phyloP scores from a whole-genome alignment of 92 coral and sea anemone genomes.

The Parazoanthus darwini region DNA sequence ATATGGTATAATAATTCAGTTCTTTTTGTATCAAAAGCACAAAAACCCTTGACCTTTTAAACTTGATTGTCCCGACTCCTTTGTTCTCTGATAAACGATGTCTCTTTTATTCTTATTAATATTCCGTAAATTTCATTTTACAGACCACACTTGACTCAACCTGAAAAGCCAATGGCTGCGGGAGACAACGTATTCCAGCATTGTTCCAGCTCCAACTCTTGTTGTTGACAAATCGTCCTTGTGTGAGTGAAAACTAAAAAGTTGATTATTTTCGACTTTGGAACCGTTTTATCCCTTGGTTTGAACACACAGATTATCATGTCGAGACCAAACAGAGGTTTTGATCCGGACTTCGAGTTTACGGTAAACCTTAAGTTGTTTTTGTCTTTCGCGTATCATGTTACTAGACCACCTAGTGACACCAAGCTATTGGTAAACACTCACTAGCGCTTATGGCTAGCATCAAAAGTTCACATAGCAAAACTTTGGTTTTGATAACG shows the following conservation, averaged over 20 bases:
- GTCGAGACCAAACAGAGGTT: background rate
- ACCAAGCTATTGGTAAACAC: background rate
- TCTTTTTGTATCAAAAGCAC: background rate
- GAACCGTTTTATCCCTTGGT: no score
- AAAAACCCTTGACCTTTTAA: background rate
- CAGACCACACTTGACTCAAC: background rate
- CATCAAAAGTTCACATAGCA: no score
- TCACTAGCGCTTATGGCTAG: no score
- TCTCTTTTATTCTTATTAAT: background rate
- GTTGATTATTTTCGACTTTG: background rate
- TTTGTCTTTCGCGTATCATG: background rate
- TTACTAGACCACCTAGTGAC: background rate
- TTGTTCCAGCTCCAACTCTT: background rate
- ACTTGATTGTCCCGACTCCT: background rate
- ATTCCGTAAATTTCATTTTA: background rate
- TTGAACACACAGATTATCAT: background rate
- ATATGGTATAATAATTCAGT: no score
- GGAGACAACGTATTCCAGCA: background rate
- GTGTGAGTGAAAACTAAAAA: background rate
- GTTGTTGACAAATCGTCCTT: background rate
- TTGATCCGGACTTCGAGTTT: background rate
- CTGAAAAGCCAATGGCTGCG: background rate
- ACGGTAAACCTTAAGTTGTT: background rate
- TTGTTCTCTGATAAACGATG: background rate
- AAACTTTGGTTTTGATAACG: background rate